Conservation (phyloP, 1,140 invertebrate species). For the Drosophila bocki region DNA sequence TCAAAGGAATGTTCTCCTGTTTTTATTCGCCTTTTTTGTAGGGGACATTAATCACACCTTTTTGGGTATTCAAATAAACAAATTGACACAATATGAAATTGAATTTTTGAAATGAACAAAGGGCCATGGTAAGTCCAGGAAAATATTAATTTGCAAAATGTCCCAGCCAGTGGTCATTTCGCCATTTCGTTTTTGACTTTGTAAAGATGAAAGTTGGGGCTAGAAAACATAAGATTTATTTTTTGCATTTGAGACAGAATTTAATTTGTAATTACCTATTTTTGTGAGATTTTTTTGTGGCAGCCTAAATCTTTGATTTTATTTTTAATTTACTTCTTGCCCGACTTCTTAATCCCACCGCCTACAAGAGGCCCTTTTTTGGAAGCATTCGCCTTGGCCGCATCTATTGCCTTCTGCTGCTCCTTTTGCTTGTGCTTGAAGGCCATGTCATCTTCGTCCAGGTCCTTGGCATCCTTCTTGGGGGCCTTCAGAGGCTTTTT, state of each 20-base stretch:
- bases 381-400: conserved; percentile 92
- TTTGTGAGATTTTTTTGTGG: not conserved
- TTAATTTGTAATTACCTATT: not conserved
- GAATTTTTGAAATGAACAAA: conserved; percentile 24
- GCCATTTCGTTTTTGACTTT: not conserved
- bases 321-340: conserved; percentile 89
- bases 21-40: conserved; percentile 30
- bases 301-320: not conserved
- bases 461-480: conserved; percentile 91
- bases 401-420: conserved; percentile 91
- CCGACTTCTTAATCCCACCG: conserved; percentile 94
- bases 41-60: conserved; percentile 44
- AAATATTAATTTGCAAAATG: not conserved
- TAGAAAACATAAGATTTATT: not conserved
- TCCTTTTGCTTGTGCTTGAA: conserved; percentile 92
- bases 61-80: conserved; percentile 37
- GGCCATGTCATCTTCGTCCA: conserved; percentile 92
- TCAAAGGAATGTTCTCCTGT: conserved; percentile 40
- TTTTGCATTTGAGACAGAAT: not conserved
- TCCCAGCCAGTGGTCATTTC: not conserved
- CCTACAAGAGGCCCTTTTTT: conserved; percentile 94
- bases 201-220: not conserved
- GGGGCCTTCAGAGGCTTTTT: conserved; percentile 95
- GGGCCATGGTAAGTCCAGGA: not conserved
- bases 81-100: conserved; percentile 25